These are phyloP conservation scores for Drosophila repleta DNA, from an alignment of 1,140 invertebrate species.

Conservation along the genomic window DNA sequence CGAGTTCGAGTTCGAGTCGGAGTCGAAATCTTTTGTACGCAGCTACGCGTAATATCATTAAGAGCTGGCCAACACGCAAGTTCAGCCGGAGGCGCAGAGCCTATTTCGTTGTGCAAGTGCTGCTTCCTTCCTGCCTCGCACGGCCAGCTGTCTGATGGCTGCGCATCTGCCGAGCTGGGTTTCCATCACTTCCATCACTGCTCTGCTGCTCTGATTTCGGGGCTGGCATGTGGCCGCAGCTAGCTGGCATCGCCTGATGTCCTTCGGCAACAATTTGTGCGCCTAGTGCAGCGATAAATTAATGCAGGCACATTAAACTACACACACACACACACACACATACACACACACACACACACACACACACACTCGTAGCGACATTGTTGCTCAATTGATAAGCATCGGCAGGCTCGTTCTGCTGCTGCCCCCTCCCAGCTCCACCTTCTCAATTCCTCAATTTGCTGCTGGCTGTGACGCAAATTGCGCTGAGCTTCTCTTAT, in stretches of 20 bases:
- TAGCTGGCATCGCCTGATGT: constrained; percentile 32
- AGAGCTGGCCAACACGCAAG: constrained; percentile 56
- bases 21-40: constrained; percentile 66
- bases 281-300: constrained; percentile 77
- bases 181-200: constrained; percentile 7
- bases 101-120: constrained; percentile 70
- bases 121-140: constrained; percentile 70
- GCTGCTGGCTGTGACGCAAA: constrained; percentile 33
- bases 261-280: constrained; percentile 81
- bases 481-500: constrained; percentile 52
- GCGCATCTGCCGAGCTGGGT: constrained; percentile 39
- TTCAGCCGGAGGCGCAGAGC: constrained; percentile 73
- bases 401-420: constrained; percentile 24
- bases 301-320: constrained; percentile 50
- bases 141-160: constrained; percentile 61
- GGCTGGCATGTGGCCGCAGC: constrained; percentile 33
- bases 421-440: neutral
- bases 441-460: neutral
- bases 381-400: constrained; percentile 51
- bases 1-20: constrained; percentile 11
- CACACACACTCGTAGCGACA: neutral
- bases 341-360: neutral
- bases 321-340: constrained; percentile 7
- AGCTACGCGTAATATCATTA: constrained; percentile 31
- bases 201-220: constrained; percentile 55